Percentiles rank a stretch among this genome's conserved stretches.
phyloP scores from a whole-genome alignment of 2,113 vertebrate species.

The Phyllopteryx taeniolatus region DNA sequence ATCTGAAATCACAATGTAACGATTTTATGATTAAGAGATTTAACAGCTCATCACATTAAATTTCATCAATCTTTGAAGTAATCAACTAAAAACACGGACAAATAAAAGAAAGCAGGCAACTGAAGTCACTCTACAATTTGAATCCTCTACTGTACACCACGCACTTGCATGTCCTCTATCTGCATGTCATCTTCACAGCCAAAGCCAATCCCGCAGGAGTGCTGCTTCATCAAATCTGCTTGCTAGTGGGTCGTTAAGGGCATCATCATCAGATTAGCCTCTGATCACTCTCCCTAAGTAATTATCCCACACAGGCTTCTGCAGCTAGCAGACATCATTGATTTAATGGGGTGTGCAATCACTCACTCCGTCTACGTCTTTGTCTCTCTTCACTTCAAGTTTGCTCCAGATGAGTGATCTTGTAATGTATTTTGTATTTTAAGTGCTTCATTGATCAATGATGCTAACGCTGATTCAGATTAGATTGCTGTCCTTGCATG shows the following conservation, averaged over 20 bases:
- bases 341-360: constrained; percentile 60
- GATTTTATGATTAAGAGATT: neutral
- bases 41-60: neutral
- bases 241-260: constrained; percentile 59
- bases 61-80: neutral
- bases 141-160: constrained; percentile 1
- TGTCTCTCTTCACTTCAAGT: constrained; percentile 21
- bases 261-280: constrained; percentile 69
- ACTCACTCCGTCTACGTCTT: constrained; percentile 18
- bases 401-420: constrained; percentile 8
- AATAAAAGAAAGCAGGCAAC: neutral
- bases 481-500: no score
- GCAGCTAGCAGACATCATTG: constrained; percentile 59
- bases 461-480: neutral
- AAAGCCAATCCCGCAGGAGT: constrained; percentile 44
- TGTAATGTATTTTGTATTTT: neutral
- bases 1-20: neutral
- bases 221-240: constrained; percentile 61
- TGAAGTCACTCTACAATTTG: neutral
- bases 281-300: constrained; percentile 61
- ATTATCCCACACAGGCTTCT: constrained; percentile 59
- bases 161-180: constrained; percentile 5
- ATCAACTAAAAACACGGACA: neutral
- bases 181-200: constrained; percentile 6
- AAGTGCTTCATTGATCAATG: neutral